Evolutionary conservation across 2,797 vertebrate genomes (phyloP).

Genomic region (Tragopan temminckii): DNA sequence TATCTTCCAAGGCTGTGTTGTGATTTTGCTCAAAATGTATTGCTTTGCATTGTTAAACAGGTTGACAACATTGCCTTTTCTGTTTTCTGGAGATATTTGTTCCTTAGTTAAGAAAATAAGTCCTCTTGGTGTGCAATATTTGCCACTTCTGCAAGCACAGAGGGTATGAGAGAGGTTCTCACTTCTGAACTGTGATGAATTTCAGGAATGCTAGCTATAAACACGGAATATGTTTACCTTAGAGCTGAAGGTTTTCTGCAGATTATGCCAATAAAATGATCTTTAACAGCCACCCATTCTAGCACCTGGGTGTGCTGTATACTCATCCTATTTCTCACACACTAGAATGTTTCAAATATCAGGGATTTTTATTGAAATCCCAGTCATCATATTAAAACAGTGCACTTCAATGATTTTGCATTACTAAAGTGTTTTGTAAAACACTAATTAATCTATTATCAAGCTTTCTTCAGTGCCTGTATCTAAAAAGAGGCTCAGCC

Average conservation of each 20-base stretch:
- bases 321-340: neutral
- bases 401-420: neutral
- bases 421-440: neutral
- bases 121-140: neutral
- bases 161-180: neutral
- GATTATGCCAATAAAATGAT: neutral
- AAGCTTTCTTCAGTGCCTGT: neutral
- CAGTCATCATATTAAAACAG: neutral
- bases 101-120: neutral
- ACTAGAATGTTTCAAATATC: neutral
- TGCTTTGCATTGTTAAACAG: neutral
- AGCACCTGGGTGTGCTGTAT: neutral
- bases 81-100: neutral
- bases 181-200: neutral
- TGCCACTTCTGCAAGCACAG: neutral
- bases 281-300: neutral
- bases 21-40: neutral
- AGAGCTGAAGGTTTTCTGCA: slow-evolving; percentile 10
- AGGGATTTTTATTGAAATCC: neutral
- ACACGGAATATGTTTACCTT: neutral
- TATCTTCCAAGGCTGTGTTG: neutral
- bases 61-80: neutral
- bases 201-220: slow-evolving; percentile 21
- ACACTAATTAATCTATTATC: neutral
- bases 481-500: neutral